Conservation (phyloP, 2,888 invertebrate genomes). For the Ochropleura plecta region DNA sequence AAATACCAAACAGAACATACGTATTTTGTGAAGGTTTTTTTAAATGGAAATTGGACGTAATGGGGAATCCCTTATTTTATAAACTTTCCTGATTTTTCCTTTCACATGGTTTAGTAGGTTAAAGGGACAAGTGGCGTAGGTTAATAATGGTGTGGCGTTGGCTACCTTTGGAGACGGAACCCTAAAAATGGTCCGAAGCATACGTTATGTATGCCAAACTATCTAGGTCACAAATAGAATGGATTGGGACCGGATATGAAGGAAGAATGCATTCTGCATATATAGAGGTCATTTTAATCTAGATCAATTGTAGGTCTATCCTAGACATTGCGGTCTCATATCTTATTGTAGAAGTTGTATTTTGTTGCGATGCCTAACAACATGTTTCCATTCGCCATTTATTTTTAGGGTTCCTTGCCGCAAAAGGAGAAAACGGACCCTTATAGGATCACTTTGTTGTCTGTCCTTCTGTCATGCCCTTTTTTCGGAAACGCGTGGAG, state of each 20-base stretch:
- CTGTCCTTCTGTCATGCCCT: no score
- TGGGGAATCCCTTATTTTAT: background rate
- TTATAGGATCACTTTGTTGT: no score
- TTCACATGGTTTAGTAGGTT: background rate
- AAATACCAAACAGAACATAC: background rate
- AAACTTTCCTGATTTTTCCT: background rate
- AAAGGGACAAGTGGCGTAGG: background rate
- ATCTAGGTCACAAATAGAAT: slow-evolving; percentile 42
- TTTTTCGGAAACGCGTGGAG: no score
- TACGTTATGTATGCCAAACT: slow-evolving; percentile 7
- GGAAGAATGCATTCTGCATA: slow-evolving; percentile 59
- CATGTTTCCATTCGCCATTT: background rate
- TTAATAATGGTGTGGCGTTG: background rate
- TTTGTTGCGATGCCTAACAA: slow-evolving; percentile 7
- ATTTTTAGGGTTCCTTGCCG: background rate
- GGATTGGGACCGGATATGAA: slow-evolving; percentile 39
- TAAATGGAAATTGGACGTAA: background rate
- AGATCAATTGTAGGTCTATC: slow-evolving; percentile 46
- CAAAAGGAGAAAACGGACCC: no score
- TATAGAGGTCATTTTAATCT: slow-evolving; percentile 59
- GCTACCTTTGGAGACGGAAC: background rate
- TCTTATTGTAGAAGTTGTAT: slow-evolving; percentile 19
- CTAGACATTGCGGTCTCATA: slow-evolving; percentile 25
- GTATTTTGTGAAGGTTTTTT: background rate
- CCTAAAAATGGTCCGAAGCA: slow-evolving; percentile 7